Evolutionary conservation across 2,113 vertebrate species (phyloP).

Genomic region (Megaceryle maxima): DNA sequence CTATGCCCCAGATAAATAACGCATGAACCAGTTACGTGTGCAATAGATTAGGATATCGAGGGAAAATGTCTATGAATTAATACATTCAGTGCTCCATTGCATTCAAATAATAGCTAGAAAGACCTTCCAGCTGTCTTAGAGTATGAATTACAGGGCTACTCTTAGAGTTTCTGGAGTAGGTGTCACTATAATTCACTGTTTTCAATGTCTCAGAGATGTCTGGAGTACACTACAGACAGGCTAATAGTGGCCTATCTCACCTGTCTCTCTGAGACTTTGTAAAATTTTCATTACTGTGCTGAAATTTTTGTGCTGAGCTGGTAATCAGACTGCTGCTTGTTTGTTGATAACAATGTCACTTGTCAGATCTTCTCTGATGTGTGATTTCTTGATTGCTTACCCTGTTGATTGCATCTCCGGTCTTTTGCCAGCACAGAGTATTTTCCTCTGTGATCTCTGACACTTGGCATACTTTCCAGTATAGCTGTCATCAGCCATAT

Average conservation of each 20-base stretch:
- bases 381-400: not conserved
- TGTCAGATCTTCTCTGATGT: not conserved
- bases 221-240: not conserved
- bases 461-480: not conserved
- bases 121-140: not conserved
- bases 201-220: not conserved
- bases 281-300: not conserved
- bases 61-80: not conserved
- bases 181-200: not conserved
- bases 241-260: not conserved
- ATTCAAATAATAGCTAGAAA: not conserved
- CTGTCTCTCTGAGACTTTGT: not conserved
- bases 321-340: not conserved
- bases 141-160: not conserved
- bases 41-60: not conserved
- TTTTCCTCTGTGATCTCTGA: not conserved
- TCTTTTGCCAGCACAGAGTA: not conserved
- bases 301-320: not conserved
- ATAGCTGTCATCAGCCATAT: not conserved
- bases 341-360: not conserved
- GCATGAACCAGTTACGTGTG: not conserved
- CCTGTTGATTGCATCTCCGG: not conserved
- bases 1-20: not conserved
- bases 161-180: not conserved
- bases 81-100: not conserved